These are phyloP conservation scores for Drosophila leontia DNA, from an alignment of 1,140 invertebrate species.

Conservation along the genomic window DNA sequence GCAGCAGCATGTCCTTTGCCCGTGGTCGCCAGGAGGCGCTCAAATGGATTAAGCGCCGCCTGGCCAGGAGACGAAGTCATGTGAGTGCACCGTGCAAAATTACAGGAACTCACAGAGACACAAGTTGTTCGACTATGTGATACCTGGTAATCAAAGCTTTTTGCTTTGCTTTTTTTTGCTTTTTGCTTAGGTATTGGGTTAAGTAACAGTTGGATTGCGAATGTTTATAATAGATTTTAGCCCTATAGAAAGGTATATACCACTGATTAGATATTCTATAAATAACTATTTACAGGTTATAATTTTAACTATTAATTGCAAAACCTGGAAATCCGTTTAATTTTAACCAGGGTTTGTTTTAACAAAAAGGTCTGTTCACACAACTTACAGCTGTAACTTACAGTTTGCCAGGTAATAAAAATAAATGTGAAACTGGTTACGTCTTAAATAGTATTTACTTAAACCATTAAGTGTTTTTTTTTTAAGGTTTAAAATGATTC, in stretches of 20 bases:
- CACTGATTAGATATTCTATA: neutral
- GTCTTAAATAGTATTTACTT: neutral
- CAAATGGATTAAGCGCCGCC: constrained; percentile 75
- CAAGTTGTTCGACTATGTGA: neutral
- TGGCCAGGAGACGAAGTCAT: constrained; percentile 58
- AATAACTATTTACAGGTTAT: neutral
- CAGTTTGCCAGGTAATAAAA: neutral
- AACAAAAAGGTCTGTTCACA: neutral
- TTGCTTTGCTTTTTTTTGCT: too few relatives aligned
- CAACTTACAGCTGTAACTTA: neutral
- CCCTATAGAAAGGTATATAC: too few relatives aligned
- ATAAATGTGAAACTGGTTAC: neutral
- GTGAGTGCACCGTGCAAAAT: constrained; percentile 27
- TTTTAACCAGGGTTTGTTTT: neutral
- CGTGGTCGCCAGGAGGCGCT: constrained; percentile 64
- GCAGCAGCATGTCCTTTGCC: constrained; percentile 69
- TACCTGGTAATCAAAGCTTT: neutral
- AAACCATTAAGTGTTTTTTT: neutral
- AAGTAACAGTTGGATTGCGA: neutral
- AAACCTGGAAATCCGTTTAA: neutral
- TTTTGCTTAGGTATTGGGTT: too few relatives aligned
- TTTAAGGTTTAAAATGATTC: neutral
- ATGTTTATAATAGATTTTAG: neutral
- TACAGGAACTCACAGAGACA: neutral
- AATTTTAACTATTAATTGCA: neutral